Base-by-base conservation (phyloP, 2,113 vertebrate genomes). In the Actenoides lindsayi region DNA sequence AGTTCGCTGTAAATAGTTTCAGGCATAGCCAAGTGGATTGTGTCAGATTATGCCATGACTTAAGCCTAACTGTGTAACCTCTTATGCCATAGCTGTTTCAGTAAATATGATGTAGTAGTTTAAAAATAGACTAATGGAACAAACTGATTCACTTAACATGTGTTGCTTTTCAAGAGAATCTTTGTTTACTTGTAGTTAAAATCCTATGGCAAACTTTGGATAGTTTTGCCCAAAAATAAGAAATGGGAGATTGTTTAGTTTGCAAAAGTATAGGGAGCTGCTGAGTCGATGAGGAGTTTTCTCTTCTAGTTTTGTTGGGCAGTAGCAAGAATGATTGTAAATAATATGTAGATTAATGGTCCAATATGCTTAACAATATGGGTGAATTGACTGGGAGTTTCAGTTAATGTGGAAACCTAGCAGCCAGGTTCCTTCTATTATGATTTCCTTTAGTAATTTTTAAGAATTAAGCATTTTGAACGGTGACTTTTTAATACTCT, bases 1-100 rank as follows among this genome's bases (percentile, higher is more conserved):
- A 94, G 54, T 91, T 94, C 41, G 57, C 65, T 96, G 94, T 96
- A 95, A 95, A 93, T 96, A 95, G 60, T 96, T 83, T 81, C 53
- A 44, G 83, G 27, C 70, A 89, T 87, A 84, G 93, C 60, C 62
- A 93, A 89, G 88, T 93, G 57, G 77, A 68, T 94, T 68, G 69
- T 95, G 86, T 97, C 94, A 94, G 86, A 82, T 82, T 68, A 69
- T 62, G 41, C 67, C 77, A 70, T 95, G 87, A 76, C 74, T 89
- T 95, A 89, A 93, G 53, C 69, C 69, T 74, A 77, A 76, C 76
- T 81, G 18, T 95, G 88, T 94, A 93, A 81, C 35, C 48, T 90
- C 50, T 87, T 37, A 87, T 37, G 86, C 94, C 69, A 78, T 96
- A 84, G 77, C 83, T 92, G 69, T 90, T 95, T 91, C 70, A 69